A percentile compares a stretch with the other conserved stretches of the same genome.
Evolutionary conservation across 2,888 invertebrate species (phyloP).

Genomic region (Hirtodrosophila histrioides): DNA sequence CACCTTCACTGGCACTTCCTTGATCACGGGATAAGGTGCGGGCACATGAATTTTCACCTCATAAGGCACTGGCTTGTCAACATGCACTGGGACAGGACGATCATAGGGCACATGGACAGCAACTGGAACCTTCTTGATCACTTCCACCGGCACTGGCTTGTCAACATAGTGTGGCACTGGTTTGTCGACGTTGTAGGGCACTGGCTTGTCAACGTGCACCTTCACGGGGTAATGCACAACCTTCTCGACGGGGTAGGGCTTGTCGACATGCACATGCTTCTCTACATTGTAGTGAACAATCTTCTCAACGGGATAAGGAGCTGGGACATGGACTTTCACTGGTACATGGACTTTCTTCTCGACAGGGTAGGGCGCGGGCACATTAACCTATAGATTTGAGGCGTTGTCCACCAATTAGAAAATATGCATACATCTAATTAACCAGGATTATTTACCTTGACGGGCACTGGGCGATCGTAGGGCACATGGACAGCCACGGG

Average conservation of each 20-base stretch:
- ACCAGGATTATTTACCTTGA: conserved; percentile 84
- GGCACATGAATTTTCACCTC: conserved; percentile 89
- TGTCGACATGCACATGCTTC: conserved; percentile 90
- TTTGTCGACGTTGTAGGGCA: conserved; percentile 86
- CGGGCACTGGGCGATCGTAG: conserved; percentile 91
- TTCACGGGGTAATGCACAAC: conserved; percentile 90
- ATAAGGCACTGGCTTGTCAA: conserved; percentile 91
- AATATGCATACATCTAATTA: neutral
- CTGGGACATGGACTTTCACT: conserved; percentile 90
- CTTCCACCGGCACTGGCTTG: conserved; percentile 88
- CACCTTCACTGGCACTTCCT: conserved; percentile 88
- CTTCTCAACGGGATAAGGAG: conserved; percentile 89
- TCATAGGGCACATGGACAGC: conserved; percentile 88
- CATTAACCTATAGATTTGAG: conserved; percentile 83
- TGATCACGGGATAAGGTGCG: conserved; percentile 89
- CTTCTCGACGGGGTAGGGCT: conserved; percentile 90
- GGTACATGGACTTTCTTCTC: conserved; percentile 89
- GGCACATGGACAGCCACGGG: conserved; percentile 90
- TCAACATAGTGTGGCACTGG: conserved; percentile 88
- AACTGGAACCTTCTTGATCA: conserved; percentile 87
- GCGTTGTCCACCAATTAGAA: neutral
- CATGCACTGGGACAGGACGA: conserved; percentile 88
- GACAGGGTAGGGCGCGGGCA: conserved; percentile 88
- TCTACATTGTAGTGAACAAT: conserved; percentile 88
- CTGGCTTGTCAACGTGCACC: conserved; percentile 88